Percentiles rank a stretch among this genome's conserved stretches.
phyloP scores from a whole-genome alignment of 1,140 invertebrate genomes.

The Thaumetopoea pityocampa region DNA sequence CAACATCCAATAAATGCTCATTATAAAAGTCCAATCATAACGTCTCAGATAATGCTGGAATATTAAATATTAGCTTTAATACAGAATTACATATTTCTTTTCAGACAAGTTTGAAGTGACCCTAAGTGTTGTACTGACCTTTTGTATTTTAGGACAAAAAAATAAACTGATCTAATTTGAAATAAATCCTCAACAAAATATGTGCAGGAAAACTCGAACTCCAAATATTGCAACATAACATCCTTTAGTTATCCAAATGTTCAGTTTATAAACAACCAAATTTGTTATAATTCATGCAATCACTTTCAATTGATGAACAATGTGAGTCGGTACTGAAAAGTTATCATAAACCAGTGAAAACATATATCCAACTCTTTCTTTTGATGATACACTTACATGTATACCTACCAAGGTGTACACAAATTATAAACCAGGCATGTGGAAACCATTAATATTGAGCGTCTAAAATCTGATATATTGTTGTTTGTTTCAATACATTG shows the following conservation, averaged over 20 bases:
- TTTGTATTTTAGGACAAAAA: constrained; percentile 35
- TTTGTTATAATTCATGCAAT: constrained; percentile 40
- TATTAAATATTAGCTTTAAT: constrained; percentile 74
- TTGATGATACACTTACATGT: constrained; percentile 14
- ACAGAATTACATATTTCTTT: constrained; percentile 50
- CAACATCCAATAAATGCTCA: constrained; percentile 66
- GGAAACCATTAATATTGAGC: constrained; percentile 4
- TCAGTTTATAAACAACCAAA: constrained; percentile 29
- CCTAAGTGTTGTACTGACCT: constrained; percentile 67
- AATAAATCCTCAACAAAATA: constrained; percentile 23
- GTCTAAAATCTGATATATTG: constrained; percentile 23
- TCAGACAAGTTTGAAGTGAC: constrained; percentile 55
- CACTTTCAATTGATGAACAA: constrained; percentile 55
- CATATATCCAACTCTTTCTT: constrained; percentile 43
- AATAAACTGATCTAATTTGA: constrained; percentile 34
- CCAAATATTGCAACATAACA: constrained; percentile 15
- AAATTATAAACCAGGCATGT: constrained; percentile 17
- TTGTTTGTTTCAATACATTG: background rate
- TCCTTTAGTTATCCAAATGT: constrained; percentile 29
- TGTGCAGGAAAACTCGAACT: constrained; percentile 13
- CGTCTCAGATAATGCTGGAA: constrained; percentile 68
- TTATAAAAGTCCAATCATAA: constrained; percentile 70
- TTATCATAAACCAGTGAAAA: constrained; percentile 64
- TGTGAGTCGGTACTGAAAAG: constrained; percentile 68
- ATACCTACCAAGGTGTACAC: constrained; percentile 30